Percentiles rank a stretch among this genome's conserved stretches.
Evolutionary conservation across 1,140 invertebrate genomes (phyloP).

Genomic region (Drosophila oshimai): DNA sequence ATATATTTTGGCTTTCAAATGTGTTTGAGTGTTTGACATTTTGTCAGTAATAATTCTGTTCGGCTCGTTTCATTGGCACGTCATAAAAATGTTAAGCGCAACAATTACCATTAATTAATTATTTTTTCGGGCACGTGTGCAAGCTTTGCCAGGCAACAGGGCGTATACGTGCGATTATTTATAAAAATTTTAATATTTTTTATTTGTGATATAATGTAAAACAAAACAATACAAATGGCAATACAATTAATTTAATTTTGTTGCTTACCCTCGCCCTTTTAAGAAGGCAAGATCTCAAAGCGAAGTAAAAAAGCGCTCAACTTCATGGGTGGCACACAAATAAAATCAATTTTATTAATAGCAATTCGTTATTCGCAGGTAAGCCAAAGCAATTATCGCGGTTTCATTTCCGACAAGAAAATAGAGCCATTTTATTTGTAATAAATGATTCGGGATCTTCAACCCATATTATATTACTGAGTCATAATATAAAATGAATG

Average conservation of each 20-base stretch:
- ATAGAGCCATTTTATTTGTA: constrained; percentile 3
- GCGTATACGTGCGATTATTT: constrained; percentile 20
- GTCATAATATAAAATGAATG: neutral
- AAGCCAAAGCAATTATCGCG: neutral
- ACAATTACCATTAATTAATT: constrained; percentile 62
- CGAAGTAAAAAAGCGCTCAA: no score
- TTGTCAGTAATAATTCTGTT: constrained; percentile 40
- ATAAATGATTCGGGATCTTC: neutral
- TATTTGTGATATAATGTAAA: no score
- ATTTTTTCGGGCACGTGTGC: constrained; percentile 45
- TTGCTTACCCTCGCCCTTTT: neutral
- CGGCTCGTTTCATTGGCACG: constrained; percentile 62
- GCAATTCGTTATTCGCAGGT: neutral
- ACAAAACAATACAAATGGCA: neutral
- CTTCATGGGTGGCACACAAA: no score
- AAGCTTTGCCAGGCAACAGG: constrained; percentile 7
- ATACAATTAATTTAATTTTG: neutral
- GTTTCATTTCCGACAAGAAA: neutral
- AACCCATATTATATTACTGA: neutral
- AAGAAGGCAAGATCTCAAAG: neutral
- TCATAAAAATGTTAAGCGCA: constrained; percentile 48
- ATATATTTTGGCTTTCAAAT: constrained; percentile 6
- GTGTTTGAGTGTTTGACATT: constrained; percentile 33
- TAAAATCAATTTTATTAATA: neutral
- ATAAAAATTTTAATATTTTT: neutral